Percentiles rank a stretch among this genome's conserved stretches.
Conservation (phyloP, 2,113 vertebrate genomes). For the Seriola aureovittata region DNA sequence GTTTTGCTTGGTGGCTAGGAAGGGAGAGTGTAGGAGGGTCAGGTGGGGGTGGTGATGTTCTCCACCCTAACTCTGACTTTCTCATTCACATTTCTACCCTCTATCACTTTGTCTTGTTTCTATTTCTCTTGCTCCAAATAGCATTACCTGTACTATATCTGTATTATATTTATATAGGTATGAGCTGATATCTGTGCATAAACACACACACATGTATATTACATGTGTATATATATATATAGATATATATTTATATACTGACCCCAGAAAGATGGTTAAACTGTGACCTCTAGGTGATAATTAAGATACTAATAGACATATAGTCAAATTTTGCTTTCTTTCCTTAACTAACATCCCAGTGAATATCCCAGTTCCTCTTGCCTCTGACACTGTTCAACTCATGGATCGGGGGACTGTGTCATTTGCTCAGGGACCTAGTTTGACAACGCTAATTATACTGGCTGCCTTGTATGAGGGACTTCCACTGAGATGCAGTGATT, state of each 20-base stretch:
- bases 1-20: slow-evolving; percentile 24
- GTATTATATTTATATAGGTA: neutral
- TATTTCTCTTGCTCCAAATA: neutral
- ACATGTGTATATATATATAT: too few relatives aligned
- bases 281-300: neutral
- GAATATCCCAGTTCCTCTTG: slow-evolving; percentile 17
- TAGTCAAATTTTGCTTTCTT: neutral
- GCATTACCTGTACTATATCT: neutral
- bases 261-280: slow-evolving; percentile 1
- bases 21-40: neutral
- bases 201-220: neutral
- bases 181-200: neutral
- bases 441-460: slow-evolving; percentile 69
- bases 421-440: slow-evolving; percentile 54
- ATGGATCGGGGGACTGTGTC: slow-evolving; percentile 57
- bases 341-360: neutral
- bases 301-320: neutral
- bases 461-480: slow-evolving; percentile 58
- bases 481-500: slow-evolving; percentile 63
- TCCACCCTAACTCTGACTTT: slow-evolving; percentile 27
- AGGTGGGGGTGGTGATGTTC: neutral
- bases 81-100: slow-evolving; percentile 12
- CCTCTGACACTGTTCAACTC: neutral
- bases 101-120: neutral
- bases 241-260: too few relatives aligned